Percentiles rank a stretch among this genome's conserved stretches.
These are phyloP conservation scores for Dicycla oo DNA, from an alignment of 2,888 invertebrate species.

Conservation along the genomic window DNA sequence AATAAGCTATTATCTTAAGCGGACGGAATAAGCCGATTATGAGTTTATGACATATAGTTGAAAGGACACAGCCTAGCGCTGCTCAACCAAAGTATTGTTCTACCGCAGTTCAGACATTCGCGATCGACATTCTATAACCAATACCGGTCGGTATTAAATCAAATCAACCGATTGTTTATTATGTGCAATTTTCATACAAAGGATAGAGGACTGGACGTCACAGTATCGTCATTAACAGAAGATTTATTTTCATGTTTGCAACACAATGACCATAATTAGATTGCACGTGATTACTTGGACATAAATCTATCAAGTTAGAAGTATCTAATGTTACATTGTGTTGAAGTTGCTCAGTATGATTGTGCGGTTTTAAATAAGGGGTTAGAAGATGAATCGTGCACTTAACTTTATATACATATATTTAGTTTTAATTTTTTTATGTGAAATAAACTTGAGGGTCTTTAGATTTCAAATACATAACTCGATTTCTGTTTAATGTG, in stretches of 20 bases:
- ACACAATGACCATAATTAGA: conserved; percentile 58
- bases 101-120: conserved; percentile 61
- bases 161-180: conserved; percentile 63
- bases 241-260: conserved; percentile 59
- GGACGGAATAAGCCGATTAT: conserved; percentile 58
- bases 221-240: conserved; percentile 52
- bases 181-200: conserved; percentile 73
- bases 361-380: conserved; percentile 28
- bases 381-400: conserved; percentile 7
- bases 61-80: conserved; percentile 70
- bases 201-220: conserved; percentile 54
- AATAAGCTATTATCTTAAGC: conserved; percentile 57
- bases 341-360: conserved; percentile 36
- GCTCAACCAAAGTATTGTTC: conserved; percentile 70
- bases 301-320: conserved; percentile 55
- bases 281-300: conserved; percentile 45
- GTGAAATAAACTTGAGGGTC: background rate
- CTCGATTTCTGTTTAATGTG: background rate
- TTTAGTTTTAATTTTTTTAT: conserved; percentile 16
- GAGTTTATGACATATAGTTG: conserved; percentile 62
- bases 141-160: conserved; percentile 66
- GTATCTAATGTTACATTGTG: conserved; percentile 41
- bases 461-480: background rate
- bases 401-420: conserved; percentile 25
- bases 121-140: conserved; percentile 71